Evolutionary conservation across 1,140 invertebrate genomes (phyloP), one percentile per base, ranked within the genome.

Genomic region (Zaprionus davidi): DNA sequence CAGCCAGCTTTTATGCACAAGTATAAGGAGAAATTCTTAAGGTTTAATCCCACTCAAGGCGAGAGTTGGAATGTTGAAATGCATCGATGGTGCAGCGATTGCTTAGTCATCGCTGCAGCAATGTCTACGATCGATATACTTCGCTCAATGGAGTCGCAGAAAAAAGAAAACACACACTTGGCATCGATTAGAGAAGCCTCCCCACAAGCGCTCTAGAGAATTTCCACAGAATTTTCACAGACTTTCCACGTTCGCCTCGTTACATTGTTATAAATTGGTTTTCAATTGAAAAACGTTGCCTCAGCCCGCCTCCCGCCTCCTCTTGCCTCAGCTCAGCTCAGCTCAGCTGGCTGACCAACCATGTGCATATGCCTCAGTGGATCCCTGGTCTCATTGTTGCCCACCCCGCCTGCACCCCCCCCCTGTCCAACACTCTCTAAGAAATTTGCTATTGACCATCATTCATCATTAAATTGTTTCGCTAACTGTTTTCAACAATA

Each of bases 391-490:
- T 17, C 5, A 22, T 20, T n/a, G 22, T 28, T 46, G 38, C 49
- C 62, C 46, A 3, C 17, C 22, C 15, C 4, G 12, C 22, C 12
- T 3, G 13, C 20, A 38, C 68, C 58, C 36, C 57, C 60, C 44
- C 69, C 24, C 44, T 34, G 26, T 31, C 17, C n/a, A 36, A 9
- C 31, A 60, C 67, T 59, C 66, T 59, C 53, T 60, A 66, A 56
- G 72, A 74, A 71, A 82, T 86, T 82, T 53, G 64, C 65, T 57
- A 83, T 87, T 87, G 84, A 87, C 84, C 84, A 87, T 87, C 84
- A 87, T 87, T 87, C 84, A 87, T 87, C 84, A 87, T 87, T 87
- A 87, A 87, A 87, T 87, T 87, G 84, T 87, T 87, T 87, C 84
- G 81, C 84, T 88, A 87, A 87, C 80, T 87, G 81, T 87, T 86